Base-by-base conservation (phyloP, 2,113 vertebrate species). In the Takifugu bimaculatus region DNA sequence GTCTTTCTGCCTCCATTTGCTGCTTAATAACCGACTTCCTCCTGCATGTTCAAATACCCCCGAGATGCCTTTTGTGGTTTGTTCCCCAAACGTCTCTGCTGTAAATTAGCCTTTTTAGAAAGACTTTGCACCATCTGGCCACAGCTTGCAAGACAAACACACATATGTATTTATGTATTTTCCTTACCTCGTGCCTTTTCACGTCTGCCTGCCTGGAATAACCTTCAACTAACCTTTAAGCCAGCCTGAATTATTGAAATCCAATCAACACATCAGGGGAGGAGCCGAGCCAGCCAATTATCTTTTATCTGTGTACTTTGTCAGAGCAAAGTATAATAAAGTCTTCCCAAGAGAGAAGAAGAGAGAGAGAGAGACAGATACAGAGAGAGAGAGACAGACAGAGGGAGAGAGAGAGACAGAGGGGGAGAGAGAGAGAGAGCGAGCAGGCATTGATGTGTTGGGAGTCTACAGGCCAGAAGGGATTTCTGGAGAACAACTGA, bases 171-270 rank as follows among this genome's bases (percentile, higher is more conserved):
- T 62, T 57, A 44, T 75, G 54, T 68, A 39, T 59, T 59, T 35
- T 25, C 56, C 29, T 48, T 59, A 47, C 20, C 26, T 53, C 29
- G 53, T 68, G 89, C 86, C 91, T 90, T 79, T 75, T 77, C 66
- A 78, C 78, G 81, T 77, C 80, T 74, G 57, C 86, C 80, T 68
- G 71, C 88, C 92, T 92, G 91, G 93, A 96, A 94, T 94, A 97
- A 96, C 95, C 95, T 98, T 96, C 94, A 94, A 93, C 93, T 93
- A 94, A 96, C 95, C 95, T 96, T 98, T 93, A 96, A 91, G 93
- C 91, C 90, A 85, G 86, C 85, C 91, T 94, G 94, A 96, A 93
- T 94, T 93, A 95, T 95, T 94, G 77, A 86, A 92, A 92, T 93
- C 93, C 93, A 88, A 96, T 97, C 96, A 96, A 94, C 94, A 93